phyloP scores from a whole-genome alignment of 2,888 invertebrate genomes.

The Orgyia antiqua region DNA sequence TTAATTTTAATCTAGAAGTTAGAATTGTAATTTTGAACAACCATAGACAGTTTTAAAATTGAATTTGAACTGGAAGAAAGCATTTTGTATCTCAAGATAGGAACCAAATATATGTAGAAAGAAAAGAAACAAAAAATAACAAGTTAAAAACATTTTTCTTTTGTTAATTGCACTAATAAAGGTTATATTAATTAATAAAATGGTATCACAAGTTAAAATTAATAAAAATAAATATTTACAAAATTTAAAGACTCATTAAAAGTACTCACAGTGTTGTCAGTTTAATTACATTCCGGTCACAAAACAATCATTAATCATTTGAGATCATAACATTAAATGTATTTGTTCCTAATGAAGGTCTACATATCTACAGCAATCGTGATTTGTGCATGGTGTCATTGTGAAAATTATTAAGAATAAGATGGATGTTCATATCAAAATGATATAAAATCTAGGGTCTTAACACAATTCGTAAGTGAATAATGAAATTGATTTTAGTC shows the following conservation, averaged over 20 bases:
- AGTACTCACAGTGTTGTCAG: slow-evolving; percentile 14
- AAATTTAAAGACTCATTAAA: slow-evolving; percentile 24
- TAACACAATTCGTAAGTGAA: no score
- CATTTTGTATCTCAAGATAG: no score
- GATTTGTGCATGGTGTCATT: slow-evolving; percentile 25
- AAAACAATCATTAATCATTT: slow-evolving; percentile 29
- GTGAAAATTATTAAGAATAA: slow-evolving; percentile 10
- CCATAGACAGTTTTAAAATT: no score
- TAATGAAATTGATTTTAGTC: no score
- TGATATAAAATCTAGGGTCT: no score
- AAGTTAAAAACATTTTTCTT: no score
- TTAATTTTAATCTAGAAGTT: no score
- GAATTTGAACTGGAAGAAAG: no score
- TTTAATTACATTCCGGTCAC: slow-evolving; percentile 20
- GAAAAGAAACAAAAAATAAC: no score
- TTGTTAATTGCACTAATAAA: slow-evolving; percentile 17
- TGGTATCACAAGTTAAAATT: slow-evolving; percentile 16
- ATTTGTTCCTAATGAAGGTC: slow-evolving; percentile 12
- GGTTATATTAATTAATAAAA: slow-evolving; percentile 15
- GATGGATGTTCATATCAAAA: slow-evolving; percentile 26
- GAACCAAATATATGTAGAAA: no score
- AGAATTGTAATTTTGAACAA: no score
- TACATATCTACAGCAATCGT: slow-evolving; percentile 16
- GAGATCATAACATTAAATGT: slow-evolving; percentile 48
- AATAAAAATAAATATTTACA: slow-evolving; percentile 31